A percentile compares a stretch with the other conserved stretches of the same genome.
phyloP scores from a whole-genome alignment of 2,888 invertebrate species.

The Acanthosoma haemorrhoidale region DNA sequence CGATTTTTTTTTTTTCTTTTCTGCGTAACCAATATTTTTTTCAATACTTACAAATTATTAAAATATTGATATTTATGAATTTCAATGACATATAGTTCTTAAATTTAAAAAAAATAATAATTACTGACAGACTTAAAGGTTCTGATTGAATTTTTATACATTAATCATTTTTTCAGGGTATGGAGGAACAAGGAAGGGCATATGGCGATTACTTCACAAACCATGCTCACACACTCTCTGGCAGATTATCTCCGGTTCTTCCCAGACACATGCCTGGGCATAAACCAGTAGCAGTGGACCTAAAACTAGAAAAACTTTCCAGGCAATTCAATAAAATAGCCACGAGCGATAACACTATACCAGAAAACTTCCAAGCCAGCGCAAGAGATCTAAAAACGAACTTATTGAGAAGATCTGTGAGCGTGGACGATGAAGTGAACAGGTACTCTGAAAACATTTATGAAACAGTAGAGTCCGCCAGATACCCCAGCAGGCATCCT shows the following conservation, averaged over 20 bases:
- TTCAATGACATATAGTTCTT: too few species aligned
- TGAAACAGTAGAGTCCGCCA: constrained; percentile 23
- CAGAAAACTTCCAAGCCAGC: constrained; percentile 40
- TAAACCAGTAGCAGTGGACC: neutral
- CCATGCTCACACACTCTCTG: constrained; percentile 20
- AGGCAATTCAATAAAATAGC: constrained; percentile 37
- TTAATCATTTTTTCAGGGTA: constrained; percentile 2
- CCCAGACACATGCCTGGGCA: neutral
- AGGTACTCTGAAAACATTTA: constrained; percentile 34
- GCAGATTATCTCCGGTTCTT: constrained; percentile 3
- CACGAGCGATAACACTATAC: constrained; percentile 44
- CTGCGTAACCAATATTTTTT: too few species aligned
- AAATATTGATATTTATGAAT: too few species aligned
- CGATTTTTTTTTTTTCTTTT: too few species aligned
- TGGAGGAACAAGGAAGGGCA: constrained; percentile 1
- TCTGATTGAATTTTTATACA: neutral
- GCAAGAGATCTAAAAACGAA: constrained; percentile 16
- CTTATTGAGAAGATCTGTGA: constrained; percentile 31
- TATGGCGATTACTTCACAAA: constrained; percentile 11
- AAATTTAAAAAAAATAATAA: too few species aligned
- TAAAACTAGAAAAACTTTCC: constrained; percentile 30
- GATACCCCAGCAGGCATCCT: neutral
- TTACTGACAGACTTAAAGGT: too few species aligned
- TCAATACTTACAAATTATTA: too few species aligned
- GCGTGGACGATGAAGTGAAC: constrained; percentile 36